These are phyloP conservation scores for Parnassius smintheus DNA, from an alignment of 2,888 invertebrate species.

Conservation along the genomic window DNA sequence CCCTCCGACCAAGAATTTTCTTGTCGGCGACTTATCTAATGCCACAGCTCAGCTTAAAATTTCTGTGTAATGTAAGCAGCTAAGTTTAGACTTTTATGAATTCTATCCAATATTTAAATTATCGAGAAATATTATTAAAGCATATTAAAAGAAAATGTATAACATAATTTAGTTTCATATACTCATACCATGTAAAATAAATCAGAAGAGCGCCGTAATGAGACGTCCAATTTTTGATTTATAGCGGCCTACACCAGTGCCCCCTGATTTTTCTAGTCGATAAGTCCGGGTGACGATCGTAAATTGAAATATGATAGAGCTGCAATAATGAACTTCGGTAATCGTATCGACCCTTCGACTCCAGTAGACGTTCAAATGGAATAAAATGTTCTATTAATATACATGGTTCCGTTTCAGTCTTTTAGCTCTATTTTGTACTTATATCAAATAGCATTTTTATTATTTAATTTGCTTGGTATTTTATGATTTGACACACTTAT, in stretches of 20 bases:
- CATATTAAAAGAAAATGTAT: conserved; percentile 15
- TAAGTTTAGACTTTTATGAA: conserved; percentile 60
- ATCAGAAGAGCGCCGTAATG: conserved; percentile 61
- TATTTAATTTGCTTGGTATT: no score
- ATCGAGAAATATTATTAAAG: conserved; percentile 25
- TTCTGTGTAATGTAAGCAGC: conserved; percentile 64
- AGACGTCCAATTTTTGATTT: conserved; percentile 75
- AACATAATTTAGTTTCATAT: conserved; percentile 5
- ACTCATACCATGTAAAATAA: conserved; percentile 40
- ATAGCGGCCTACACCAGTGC: conserved; percentile 56
- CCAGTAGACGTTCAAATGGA: not conserved
- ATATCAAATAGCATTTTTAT: no score
- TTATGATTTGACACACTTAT: no score
- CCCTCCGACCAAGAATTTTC: conserved; percentile 76
- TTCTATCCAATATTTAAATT: conserved; percentile 41
- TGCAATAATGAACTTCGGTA: conserved; percentile 70
- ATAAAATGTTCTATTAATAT: not conserved
- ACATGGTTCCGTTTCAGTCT: not conserved
- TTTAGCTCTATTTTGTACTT: not conserved
- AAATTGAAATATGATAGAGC: conserved; percentile 82
- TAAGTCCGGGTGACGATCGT: conserved; percentile 76
- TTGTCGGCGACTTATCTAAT: conserved; percentile 75
- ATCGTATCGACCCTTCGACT: conserved; percentile 62
- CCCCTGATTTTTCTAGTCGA: conserved; percentile 76
- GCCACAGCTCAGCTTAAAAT: conserved; percentile 68